Base-by-base conservation (phyloP, 2,888 invertebrate genomes). In the Ennomos fuscantarius region DNA sequence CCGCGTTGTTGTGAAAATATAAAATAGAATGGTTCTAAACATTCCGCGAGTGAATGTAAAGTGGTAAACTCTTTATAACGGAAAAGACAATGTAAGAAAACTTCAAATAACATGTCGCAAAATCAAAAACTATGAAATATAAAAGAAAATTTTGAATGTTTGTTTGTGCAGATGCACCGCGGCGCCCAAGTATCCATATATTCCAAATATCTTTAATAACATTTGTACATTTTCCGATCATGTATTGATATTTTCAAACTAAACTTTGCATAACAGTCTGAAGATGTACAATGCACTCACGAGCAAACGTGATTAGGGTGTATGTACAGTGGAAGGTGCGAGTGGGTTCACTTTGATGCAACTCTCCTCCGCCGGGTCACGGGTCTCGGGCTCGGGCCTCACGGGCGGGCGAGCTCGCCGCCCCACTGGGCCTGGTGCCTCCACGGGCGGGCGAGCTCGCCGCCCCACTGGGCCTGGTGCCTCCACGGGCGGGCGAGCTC, bases 221-320 rank as follows among this genome's bases (percentile, higher is more conserved):
- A 11, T 31, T 42, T 42, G 41, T 41, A 42, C 31, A 42, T 31
- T 42, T 9, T 6, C 6, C 5, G 24, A 2, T 6, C 8, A 15
- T 40, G 2, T 40, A 15, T 40, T 34, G 40, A 34, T 24, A 41
- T 49, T 41, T 11, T 42, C 12, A 35, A 33, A 31, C 2, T 33
- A 48, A 41, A 33, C n/a, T 48, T 40, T 6, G 13, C 13, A 8
- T 15, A 31, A 1, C 2, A 24, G 6, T 24, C 24, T 15, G 9
- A 34, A 13, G 10, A 34, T 8, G 36, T 33, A 40, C 31, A 12
- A 33, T 11, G 31, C 35, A 9, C 43, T 48, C 34, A 10, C 39
- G n/a, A 34, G 24, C 32, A 53, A 55, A 55, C 13, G 34, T 39
- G 56, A 36, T 56, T 42, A 42, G 24, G 34, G 53, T 41, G 39